phyloP scores from a whole-genome alignment of 2,113 vertebrate genomes.

The Lathamus discolor region DNA sequence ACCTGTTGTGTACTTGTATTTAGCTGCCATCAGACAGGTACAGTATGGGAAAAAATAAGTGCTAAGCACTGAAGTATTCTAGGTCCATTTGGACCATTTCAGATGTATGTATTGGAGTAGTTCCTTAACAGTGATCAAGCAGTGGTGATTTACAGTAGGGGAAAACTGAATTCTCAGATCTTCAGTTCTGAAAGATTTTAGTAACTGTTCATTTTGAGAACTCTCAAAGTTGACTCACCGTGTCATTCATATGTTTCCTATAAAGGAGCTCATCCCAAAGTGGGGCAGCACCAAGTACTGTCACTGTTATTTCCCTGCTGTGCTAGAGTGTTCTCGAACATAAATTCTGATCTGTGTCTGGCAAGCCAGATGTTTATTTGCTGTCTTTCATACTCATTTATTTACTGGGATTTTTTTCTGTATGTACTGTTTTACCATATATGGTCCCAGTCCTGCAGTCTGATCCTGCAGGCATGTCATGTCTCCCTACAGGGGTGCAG shows the following conservation, averaged over 20 bases:
- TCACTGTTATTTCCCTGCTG: constrained; percentile 6
- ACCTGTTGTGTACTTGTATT: constrained; percentile 35
- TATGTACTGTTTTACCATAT: not conserved
- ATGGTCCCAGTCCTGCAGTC: not conserved
- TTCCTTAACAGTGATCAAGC: not conserved
- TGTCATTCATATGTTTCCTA: not conserved
- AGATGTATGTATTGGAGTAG: not conserved
- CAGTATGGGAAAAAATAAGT: constrained; percentile 41
- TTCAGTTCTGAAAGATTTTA: not conserved
- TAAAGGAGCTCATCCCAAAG: not conserved
- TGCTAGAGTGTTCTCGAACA: not conserved
- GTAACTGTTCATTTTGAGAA: not conserved
- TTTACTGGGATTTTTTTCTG: not conserved
- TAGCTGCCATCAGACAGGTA: constrained; percentile 65
- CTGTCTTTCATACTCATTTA: not conserved
- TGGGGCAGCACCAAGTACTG: not conserved
- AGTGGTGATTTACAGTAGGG: not conserved
- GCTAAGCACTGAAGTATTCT: not conserved
- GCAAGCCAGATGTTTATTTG: constrained; percentile 25
- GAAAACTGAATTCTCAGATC: not conserved
- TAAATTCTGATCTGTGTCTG: not conserved
- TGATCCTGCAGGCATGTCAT: not conserved
- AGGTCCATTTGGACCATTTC: not conserved
- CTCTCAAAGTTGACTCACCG: not conserved
- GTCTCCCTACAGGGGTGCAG: not conserved